Evolutionary conservation across 64 coral and sea anemone species (phyloP).

Genomic region (Catalaphyllia jardinei): DNA sequence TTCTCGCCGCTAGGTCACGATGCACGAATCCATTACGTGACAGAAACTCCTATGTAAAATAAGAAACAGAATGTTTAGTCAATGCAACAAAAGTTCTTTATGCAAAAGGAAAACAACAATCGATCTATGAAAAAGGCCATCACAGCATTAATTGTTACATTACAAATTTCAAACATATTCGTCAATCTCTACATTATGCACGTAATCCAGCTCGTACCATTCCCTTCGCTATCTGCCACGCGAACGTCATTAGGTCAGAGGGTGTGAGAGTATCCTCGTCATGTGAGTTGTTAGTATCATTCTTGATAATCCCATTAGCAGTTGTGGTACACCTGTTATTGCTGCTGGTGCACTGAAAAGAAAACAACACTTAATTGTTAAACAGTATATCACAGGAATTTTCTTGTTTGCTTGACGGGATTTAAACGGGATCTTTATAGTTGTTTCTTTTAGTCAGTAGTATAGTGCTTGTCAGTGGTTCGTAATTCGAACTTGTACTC

Average conservation of each 20-base stretch:
- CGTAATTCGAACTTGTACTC: no score
- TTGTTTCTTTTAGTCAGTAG: no score
- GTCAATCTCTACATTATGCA: neutral
- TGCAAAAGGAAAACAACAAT: no score
- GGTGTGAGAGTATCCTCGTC: constrained; percentile 42
- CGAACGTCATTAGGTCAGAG: constrained; percentile 47
- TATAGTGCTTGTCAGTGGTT: no score
- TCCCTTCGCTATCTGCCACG: constrained; percentile 49
- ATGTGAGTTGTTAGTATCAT: neutral
- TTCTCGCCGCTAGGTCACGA: constrained; percentile 70
- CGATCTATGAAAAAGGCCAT: no score
- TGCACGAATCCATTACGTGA: constrained; percentile 55
- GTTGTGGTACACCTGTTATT: neutral
- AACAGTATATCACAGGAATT: no score
- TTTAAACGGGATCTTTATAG: no score
- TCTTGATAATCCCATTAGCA: neutral
- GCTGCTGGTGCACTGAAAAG: no score
- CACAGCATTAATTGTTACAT: no score
- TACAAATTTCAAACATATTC: neutral
- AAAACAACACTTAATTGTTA: neutral
- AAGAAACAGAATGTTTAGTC: neutral
- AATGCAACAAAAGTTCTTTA: no score
- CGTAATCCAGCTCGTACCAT: constrained; percentile 12
- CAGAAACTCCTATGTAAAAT: constrained; percentile 61
- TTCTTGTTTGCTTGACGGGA: no score